phyloP scores from a whole-genome alignment of 2,888 invertebrate genomes.

The Drosophila trichaetosa region DNA sequence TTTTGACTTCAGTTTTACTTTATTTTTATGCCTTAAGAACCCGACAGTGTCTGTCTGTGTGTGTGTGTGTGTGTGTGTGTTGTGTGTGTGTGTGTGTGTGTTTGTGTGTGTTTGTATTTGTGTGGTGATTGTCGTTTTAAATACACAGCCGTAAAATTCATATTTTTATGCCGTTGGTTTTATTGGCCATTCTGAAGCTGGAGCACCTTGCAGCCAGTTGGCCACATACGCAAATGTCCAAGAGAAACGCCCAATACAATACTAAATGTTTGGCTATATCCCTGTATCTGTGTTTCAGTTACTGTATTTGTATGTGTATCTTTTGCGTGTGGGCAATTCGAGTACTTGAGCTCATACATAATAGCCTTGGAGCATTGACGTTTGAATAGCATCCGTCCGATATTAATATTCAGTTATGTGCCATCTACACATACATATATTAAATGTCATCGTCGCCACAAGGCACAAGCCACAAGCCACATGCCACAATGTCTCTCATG shows the following conservation, averaged over 20 bases:
- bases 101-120: conserved; percentile 8
- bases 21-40: conserved; percentile 39
- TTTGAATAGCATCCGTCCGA: conserved; percentile 5
- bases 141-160: conserved; percentile 74
- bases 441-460: neutral
- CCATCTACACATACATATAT: neutral
- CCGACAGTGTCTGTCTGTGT: neutral
- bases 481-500: neutral
- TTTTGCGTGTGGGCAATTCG: conserved; percentile 27
- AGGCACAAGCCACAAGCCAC: neutral
- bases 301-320: conserved; percentile 2
- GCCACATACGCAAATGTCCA: conserved; percentile 33
- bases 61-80: conserved; percentile 7
- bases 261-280: neutral
- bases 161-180: conserved; percentile 74
- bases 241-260: conserved; percentile 9
- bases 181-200: conserved; percentile 65
- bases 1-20: conserved; percentile 38
- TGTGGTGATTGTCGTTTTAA: conserved; percentile 71
- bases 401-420: conserved; percentile 14
- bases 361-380: conserved; percentile 22
- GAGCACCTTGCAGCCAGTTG: conserved; percentile 61
- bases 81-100: conserved; percentile 17
- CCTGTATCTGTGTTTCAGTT: neutral
- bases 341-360: conserved; percentile 36